Conservation (phyloP, 2,113 vertebrate genomes). For the Hypocryptadius cinnamomeus region DNA sequence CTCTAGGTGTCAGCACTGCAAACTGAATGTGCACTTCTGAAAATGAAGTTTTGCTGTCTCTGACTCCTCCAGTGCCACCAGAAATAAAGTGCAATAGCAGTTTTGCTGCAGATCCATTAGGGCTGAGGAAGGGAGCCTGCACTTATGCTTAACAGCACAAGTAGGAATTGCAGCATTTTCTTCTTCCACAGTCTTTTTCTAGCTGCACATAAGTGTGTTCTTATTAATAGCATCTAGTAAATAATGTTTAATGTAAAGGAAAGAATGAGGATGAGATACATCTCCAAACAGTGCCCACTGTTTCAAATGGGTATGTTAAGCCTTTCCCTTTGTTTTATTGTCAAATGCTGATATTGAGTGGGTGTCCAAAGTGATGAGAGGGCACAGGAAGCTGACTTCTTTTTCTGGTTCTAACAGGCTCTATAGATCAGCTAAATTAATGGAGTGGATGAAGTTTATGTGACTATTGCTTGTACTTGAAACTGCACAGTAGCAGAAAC, state of each 20-base stretch:
- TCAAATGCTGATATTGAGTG: neutral
- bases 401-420: neutral
- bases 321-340: neutral
- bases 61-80: neutral
- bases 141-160: neutral
- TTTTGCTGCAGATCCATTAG: neutral
- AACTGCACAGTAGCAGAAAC: neutral
- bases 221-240: neutral
- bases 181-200: neutral
- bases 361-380: neutral
- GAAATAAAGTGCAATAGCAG: neutral
- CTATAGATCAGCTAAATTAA: neutral
- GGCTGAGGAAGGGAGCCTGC: neutral
- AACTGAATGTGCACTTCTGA: constrained; percentile 14
- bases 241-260: neutral
- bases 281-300: neutral
- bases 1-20: constrained; percentile 61
- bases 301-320: neutral
- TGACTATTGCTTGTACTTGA: neutral
- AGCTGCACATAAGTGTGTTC: neutral
- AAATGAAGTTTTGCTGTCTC: constrained; percentile 25
- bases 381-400: neutral
- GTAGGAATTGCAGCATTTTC: neutral
- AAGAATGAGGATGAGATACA: neutral
- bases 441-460: neutral